Conservation (phyloP, 1,140 invertebrate species). For the Brachionus manjavacas region DNA sequence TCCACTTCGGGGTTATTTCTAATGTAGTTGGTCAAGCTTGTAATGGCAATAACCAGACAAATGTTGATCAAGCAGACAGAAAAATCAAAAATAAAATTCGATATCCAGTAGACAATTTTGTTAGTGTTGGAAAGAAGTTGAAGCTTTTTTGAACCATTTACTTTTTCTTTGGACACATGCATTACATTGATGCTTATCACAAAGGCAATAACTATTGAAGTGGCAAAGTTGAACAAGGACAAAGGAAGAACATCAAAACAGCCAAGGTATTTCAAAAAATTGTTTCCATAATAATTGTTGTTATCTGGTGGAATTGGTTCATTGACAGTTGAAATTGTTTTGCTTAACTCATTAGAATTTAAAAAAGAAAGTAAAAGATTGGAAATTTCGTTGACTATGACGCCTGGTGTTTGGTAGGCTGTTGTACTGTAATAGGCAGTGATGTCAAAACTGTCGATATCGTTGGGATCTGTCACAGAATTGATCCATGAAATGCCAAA, state of each 20-base stretch:
- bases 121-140: constrained; percentile 9
- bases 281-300: background rate
- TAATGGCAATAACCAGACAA: background rate
- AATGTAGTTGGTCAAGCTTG: background rate
- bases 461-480: background rate
- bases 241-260: constrained; percentile 37
- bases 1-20: constrained; percentile 9
- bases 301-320: background rate
- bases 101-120: constrained; percentile 9
- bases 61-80: background rate
- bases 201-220: background rate
- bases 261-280: constrained; percentile 16
- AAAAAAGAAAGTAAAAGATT: constrained; percentile 12
- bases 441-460: constrained; percentile 16
- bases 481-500: constrained; percentile 13
- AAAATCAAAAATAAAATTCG: constrained; percentile 38
- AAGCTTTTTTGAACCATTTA: constrained; percentile 39
- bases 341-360: background rate
- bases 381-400: constrained; percentile 15
- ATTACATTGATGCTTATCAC: constrained; percentile 23
- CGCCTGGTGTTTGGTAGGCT: constrained; percentile 28
- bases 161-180: background rate
- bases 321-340: constrained; percentile 17
- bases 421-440: background rate
- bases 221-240: constrained; percentile 29